Evolutionary conservation across 2,888 invertebrate species (phyloP).

Genomic region (Andrena hattorfiana): DNA sequence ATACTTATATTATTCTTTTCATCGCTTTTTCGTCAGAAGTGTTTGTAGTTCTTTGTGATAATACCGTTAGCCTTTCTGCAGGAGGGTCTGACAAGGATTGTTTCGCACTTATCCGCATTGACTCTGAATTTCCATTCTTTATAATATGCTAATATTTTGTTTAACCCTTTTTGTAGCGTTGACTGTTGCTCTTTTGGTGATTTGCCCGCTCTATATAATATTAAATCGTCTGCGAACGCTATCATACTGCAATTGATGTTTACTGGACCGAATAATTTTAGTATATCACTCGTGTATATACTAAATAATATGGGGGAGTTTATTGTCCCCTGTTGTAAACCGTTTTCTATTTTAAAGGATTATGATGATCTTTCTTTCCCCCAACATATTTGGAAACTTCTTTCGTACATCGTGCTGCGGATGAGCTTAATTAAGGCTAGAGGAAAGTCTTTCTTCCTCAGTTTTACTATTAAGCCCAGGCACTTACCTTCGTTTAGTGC

Average conservation of each 20-base stretch:
- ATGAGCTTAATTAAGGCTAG: conserved; percentile 12
- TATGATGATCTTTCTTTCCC: not conserved
- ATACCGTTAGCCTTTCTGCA: not conserved
- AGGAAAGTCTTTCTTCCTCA: conserved; percentile 39
- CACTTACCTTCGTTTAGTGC: conserved; percentile 12
- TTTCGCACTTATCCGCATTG: conserved; percentile 37
- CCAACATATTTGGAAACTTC: conserved; percentile 18
- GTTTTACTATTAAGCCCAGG: conserved; percentile 31
- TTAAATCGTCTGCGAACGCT: conserved; percentile 52
- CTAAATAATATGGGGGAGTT: conserved; percentile 43
- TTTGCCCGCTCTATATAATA: conserved; percentile 20
- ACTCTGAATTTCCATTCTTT: conserved; percentile 55
- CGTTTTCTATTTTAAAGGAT: conserved; percentile 38
- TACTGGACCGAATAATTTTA: conserved; percentile 6
- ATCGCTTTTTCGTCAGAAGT: too few relatives aligned
- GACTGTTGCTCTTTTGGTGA: not conserved
- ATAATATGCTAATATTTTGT: conserved; percentile 22
- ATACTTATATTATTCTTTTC: too few relatives aligned
- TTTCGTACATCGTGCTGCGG: conserved; percentile 37
- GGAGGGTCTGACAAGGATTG: conserved; percentile 19
- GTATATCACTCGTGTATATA: conserved; percentile 25
- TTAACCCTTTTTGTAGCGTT: not conserved
- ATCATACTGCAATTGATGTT: conserved; percentile 16
- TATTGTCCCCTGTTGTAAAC: conserved; percentile 59
- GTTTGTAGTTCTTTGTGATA: too few relatives aligned